phyloP scores from a whole-genome alignment of 2,888 invertebrate genomes.

The Heteropelma amictum region DNA sequence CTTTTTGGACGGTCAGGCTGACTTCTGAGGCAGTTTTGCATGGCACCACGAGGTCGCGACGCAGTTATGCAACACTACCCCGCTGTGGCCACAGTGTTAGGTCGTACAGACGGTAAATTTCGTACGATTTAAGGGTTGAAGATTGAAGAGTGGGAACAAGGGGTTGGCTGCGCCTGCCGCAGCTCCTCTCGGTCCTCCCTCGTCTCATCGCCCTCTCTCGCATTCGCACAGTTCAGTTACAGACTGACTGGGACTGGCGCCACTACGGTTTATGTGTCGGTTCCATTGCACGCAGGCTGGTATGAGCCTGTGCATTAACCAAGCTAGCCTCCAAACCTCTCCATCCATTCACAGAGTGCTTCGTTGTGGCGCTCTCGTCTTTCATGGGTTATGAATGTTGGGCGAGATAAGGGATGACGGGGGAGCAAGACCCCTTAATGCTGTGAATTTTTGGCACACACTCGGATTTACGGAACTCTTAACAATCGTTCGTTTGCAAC shows the following conservation, averaged over 20 bases:
- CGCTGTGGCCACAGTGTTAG: slow-evolving; percentile 39
- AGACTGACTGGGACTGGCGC: slow-evolving; percentile 46
- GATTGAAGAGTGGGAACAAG: neutral
- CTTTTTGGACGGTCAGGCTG: neutral
- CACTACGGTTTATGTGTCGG: slow-evolving; percentile 50
- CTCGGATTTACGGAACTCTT: no score
- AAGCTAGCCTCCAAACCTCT: neutral
- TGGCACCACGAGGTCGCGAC: slow-evolving; percentile 51
- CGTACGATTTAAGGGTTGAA: slow-evolving; percentile 49
- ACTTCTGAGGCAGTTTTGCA: slow-evolving; percentile 9
- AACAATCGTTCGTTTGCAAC: no score
- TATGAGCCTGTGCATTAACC: neutral
- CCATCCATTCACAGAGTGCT: slow-evolving; percentile 35
- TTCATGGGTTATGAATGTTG: neutral
- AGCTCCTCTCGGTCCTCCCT: slow-evolving; percentile 31
- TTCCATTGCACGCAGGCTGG: slow-evolving; percentile 27
- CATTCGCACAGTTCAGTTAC: slow-evolving; percentile 24
- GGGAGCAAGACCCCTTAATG: neutral
- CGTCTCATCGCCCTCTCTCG: slow-evolving; percentile 25
- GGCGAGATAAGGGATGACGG: slow-evolving; percentile 1
- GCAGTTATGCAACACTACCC: slow-evolving; percentile 28
- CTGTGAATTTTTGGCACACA: no score
- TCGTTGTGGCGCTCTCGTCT: no score
- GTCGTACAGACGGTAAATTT: slow-evolving; percentile 60
- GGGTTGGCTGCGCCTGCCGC: slow-evolving; percentile 3